Evolutionary conservation across 2,888 invertebrate genomes (phyloP).

Genomic region (Coremacera marginata): DNA sequence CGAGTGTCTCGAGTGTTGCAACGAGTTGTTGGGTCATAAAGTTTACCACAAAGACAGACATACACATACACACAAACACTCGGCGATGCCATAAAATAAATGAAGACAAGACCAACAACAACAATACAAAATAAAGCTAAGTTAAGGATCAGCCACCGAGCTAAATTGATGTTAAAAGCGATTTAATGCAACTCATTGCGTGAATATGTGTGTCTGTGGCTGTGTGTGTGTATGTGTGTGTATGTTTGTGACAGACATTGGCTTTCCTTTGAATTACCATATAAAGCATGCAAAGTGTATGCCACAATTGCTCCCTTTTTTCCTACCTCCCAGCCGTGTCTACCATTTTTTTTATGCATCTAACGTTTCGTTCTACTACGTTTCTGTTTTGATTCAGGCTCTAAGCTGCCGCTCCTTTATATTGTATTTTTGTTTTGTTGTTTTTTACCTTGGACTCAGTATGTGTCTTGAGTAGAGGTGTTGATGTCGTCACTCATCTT

Average conservation of each 20-base stretch:
- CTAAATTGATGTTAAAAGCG: conserved; percentile 20
- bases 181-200: conserved; percentile 23
- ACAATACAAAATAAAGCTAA: background rate
- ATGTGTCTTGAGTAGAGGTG: conserved; percentile 23
- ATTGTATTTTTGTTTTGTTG: background rate
- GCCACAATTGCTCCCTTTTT: background rate
- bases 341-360: background rate
- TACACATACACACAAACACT: background rate
- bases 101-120: conserved; percentile 9
- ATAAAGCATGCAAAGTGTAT: background rate
- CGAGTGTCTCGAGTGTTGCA: background rate
- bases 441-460: background rate
- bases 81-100: background rate
- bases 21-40: background rate
- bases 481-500: conserved; percentile 37
- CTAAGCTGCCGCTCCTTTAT: conserved; percentile 2
- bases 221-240: background rate
- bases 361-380: background rate
- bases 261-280: background rate
- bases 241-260: too few relatives aligned
- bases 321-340: background rate
- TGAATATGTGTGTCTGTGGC: background rate
- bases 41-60: background rate
- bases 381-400: background rate
- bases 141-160: conserved; percentile 13